Percentiles rank a stretch among this genome's conserved stretches.
Evolutionary conservation across 2,888 invertebrate genomes (phyloP).

Genomic region (Heliconius cydno): DNA sequence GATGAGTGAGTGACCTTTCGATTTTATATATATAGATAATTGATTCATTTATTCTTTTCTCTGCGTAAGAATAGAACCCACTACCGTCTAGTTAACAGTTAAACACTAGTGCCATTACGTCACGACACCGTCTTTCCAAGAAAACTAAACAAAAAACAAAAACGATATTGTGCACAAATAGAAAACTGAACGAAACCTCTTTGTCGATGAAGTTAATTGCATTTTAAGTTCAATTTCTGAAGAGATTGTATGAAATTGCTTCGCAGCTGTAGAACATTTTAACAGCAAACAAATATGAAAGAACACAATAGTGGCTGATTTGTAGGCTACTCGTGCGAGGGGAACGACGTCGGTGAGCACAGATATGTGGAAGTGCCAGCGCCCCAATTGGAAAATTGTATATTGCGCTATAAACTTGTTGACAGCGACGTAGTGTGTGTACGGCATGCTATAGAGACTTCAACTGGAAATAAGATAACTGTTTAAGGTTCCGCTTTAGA

Average conservation of each 20-base stretch:
- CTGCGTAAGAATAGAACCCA: no score
- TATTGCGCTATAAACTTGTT: slow-evolving; percentile 62
- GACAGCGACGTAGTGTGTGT: slow-evolving; percentile 56
- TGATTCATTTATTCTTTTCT: no score
- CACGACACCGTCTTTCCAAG: no score
- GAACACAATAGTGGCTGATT: slow-evolving; percentile 59
- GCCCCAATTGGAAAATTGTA: slow-evolving; percentile 64
- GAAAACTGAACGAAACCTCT: slow-evolving; percentile 26
- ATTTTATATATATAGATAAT: no score
- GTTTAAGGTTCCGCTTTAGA: background rate
- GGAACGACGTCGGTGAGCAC: slow-evolving; percentile 43
- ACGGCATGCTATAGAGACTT: background rate
- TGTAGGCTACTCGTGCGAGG: slow-evolving; percentile 51
- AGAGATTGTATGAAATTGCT: slow-evolving; percentile 40
- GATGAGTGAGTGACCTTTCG: no score
- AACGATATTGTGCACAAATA: slow-evolving; percentile 4
- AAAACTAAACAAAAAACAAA: background rate
- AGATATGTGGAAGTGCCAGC: slow-evolving; percentile 60
- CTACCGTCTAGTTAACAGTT: no score
- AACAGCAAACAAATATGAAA: slow-evolving; percentile 55
- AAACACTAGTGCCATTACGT: no score
- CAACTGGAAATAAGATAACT: slow-evolving; percentile 1
- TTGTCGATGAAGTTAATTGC: slow-evolving; percentile 37
- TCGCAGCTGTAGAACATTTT: slow-evolving; percentile 42
- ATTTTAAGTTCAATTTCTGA: slow-evolving; percentile 40